phyloP scores from a whole-genome alignment of 2,888 invertebrate genomes.

The Polia nebulosa region DNA sequence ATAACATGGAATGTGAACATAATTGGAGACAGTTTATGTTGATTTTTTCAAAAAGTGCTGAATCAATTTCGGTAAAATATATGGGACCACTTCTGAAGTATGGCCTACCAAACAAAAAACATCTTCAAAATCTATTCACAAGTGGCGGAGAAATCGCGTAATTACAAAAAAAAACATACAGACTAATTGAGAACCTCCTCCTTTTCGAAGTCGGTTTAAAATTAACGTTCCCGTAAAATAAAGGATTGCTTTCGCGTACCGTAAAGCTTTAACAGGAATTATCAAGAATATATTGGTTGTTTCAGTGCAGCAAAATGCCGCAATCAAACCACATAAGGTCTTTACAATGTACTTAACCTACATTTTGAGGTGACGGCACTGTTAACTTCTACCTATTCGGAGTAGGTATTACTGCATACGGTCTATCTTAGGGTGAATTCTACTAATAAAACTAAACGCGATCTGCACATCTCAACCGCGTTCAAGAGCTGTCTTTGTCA shows the following conservation, averaged over 20 bases:
- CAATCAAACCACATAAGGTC: conserved; percentile 28
- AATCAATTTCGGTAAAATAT: no score
- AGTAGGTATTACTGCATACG: neutral
- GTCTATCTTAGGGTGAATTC: neutral
- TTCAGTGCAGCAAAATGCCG: conserved; percentile 30
- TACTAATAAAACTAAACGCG: neutral
- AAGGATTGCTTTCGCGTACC: neutral
- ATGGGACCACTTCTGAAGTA: no score
- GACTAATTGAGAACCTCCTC: no score
- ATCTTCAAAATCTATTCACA: no score
- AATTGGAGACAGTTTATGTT: no score
- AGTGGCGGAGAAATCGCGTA: no score
- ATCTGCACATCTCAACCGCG: neutral
- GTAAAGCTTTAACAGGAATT: neutral
- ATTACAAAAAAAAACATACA: no score
- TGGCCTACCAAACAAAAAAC: no score
- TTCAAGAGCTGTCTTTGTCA: neutral
- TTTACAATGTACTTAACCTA: conserved; percentile 39
- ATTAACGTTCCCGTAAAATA: conserved; percentile 3
- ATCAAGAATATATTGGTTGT: conserved; percentile 25
- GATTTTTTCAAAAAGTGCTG: no score
- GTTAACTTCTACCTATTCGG: neutral
- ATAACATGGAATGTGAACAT: no score
- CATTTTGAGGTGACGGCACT: conserved; percentile 10
- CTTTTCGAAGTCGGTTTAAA: no score